Conservation (phyloP, 2,113 vertebrate genomes). For the Callionymus lyra region DNA sequence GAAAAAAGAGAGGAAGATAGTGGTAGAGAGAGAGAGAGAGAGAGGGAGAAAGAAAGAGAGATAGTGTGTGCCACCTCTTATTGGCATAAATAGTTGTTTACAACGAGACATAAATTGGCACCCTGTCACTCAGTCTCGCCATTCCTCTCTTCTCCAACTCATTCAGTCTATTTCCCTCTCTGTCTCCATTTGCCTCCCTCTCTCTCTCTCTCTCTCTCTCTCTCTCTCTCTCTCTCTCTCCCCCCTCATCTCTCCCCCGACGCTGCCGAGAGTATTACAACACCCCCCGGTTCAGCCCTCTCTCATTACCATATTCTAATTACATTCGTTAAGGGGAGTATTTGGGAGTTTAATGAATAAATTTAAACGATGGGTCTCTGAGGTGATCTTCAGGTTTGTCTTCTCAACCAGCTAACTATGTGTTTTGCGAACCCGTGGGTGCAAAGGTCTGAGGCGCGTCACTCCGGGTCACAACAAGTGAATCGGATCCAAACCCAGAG, state of each 20-base stretch:
- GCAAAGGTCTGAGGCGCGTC: too few relatives aligned
- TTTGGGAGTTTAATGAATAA: slow-evolving; percentile 69
- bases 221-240: slow-evolving; percentile 25
- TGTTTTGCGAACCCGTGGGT: neutral
- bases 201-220: slow-evolving; percentile 19
- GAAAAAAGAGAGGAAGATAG: neutral
- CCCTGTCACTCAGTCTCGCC: slow-evolving; percentile 58
- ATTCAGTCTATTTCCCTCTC: slow-evolving; percentile 32
- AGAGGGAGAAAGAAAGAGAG: slow-evolving; percentile 7
- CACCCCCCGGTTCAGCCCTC: slow-evolving; percentile 64
- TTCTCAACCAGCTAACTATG: slow-evolving; percentile 31
- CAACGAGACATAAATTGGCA: slow-evolving; percentile 64
- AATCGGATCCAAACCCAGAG: too few relatives aligned
- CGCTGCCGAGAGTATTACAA: slow-evolving; percentile 62
- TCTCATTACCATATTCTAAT: slow-evolving; percentile 70
- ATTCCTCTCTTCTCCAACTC: slow-evolving; percentile 42
- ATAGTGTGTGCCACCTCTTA: slow-evolving; percentile 52
- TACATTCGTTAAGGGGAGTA: slow-evolving; percentile 66
- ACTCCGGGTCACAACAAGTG: too few relatives aligned
- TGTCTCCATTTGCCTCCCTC: slow-evolving; percentile 28
- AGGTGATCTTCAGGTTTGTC: slow-evolving; percentile 60
- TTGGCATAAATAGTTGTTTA: slow-evolving; percentile 65
- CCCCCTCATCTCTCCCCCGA: slow-evolving; percentile 35
- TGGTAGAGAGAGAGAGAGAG: neutral
- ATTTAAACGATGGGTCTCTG: slow-evolving; percentile 63